phyloP scores from a whole-genome alignment of 2,888 invertebrate genomes.

The Tolmerus cingulatus region DNA sequence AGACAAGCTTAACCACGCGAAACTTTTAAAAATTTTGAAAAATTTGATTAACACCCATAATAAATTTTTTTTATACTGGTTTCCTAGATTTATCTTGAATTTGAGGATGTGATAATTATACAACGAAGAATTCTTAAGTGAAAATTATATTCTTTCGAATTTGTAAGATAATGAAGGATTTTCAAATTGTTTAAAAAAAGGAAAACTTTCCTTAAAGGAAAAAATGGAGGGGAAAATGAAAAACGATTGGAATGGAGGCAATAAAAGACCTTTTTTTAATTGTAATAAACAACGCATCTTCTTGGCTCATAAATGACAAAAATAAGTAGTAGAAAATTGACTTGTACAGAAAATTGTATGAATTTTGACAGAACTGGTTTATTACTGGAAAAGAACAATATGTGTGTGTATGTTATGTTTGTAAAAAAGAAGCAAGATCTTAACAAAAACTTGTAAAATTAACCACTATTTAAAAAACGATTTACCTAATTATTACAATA shows the following conservation, averaged over 20 bases:
- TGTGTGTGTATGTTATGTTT: conserved; percentile 30
- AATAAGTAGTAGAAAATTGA: conserved; percentile 29
- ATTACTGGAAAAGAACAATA: conserved; percentile 31
- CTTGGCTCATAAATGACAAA: conserved; percentile 40
- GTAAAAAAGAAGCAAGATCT: conserved; percentile 32
- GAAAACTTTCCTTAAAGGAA: background rate
- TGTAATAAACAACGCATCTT: conserved; percentile 44
- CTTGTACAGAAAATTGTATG: conserved; percentile 21
- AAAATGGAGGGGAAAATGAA: background rate
- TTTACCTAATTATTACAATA: conserved; percentile 39
- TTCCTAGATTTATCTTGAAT: too few species aligned
- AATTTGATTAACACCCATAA: too few species aligned
- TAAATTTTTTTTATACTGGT: too few species aligned
- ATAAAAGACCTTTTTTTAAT: conserved; percentile 18
- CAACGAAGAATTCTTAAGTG: too few species aligned
- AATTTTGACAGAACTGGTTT: conserved; percentile 38
- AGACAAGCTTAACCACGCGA: too few species aligned
- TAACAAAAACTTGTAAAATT: conserved; percentile 37
- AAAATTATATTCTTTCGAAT: too few species aligned
- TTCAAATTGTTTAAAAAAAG: background rate
- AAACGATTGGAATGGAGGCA: background rate
- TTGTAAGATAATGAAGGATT: background rate
- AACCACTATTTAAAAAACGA: conserved; percentile 35
- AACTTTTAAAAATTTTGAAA: too few species aligned
- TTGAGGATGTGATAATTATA: too few species aligned